phyloP scores from a whole-genome alignment of 53 echinoderm and acorn worm genomes.

The Antedon mediterranea region DNA sequence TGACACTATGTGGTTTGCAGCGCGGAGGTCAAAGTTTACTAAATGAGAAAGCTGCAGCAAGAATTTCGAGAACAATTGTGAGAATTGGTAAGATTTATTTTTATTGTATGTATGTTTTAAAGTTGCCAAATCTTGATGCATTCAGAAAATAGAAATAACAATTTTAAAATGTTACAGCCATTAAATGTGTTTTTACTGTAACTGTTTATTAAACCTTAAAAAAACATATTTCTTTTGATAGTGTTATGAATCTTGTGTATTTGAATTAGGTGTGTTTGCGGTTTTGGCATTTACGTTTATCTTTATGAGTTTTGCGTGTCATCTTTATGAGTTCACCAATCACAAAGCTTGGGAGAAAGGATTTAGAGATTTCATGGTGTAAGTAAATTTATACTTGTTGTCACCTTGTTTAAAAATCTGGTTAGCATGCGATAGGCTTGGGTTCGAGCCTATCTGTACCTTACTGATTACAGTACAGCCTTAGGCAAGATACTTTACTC shows the following conservation, averaged over 20 bases:
- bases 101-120: no score
- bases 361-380: conserved; percentile 73
- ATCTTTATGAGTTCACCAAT: conserved; percentile 69
- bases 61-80: conserved; percentile 76
- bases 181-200: no score
- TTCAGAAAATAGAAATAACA: no score
- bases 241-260: neutral
- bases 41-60: conserved; percentile 74
- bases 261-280: conserved; percentile 65
- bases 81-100: conserved; percentile 94
- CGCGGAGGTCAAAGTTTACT: conserved; percentile 74
- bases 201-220: no score
- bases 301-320: conserved; percentile 89
- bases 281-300: conserved; percentile 60
- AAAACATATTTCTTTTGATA: neutral
- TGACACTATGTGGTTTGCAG: conserved; percentile 68
- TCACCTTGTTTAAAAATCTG: no score
- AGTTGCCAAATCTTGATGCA: no score
- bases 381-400: conserved; percentile 18
- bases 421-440: no score
- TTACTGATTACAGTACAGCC: no score
- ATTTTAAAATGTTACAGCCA: no score
- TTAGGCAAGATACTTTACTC: no score
- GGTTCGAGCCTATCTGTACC: no score
- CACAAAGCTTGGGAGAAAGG: conserved; percentile 69